These are phyloP conservation scores for Abrostola triplasia DNA, from an alignment of 2,888 invertebrate species.

Conservation along the genomic window DNA sequence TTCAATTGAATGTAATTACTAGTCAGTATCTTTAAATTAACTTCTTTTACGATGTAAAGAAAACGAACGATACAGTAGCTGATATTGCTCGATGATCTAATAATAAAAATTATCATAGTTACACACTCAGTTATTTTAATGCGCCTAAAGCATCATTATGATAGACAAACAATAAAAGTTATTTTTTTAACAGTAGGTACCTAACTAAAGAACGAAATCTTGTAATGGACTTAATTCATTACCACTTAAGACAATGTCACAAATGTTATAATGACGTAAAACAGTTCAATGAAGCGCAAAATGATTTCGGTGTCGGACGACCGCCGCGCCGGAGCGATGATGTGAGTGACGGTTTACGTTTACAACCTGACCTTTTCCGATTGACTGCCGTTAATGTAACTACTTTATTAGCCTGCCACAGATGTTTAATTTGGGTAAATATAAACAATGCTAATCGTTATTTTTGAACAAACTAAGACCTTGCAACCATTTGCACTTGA, in stretches of 20 bases:
- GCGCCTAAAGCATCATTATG: too few relatives aligned
- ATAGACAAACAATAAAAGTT: too few relatives aligned
- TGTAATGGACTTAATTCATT: background rate
- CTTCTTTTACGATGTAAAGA: too few relatives aligned
- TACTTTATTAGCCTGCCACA: slow-evolving; percentile 11
- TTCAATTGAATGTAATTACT: too few relatives aligned
- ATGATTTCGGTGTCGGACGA: slow-evolving; percentile 15
- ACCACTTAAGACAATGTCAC: background rate
- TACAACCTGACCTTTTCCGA: slow-evolving; percentile 32
- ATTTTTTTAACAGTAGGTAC: too few relatives aligned
- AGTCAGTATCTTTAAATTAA: too few relatives aligned
- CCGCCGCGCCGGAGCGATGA: slow-evolving; percentile 28
- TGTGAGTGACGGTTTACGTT: slow-evolving; percentile 24
- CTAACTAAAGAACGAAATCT: too few relatives aligned
- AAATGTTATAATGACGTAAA: slow-evolving; percentile 19
- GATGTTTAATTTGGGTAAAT: background rate
- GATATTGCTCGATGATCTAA: too few relatives aligned
- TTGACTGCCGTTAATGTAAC: slow-evolving; percentile 10
- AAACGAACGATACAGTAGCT: too few relatives aligned
- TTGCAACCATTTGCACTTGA: too few relatives aligned
- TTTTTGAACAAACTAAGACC: background rate
- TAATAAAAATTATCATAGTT: too few relatives aligned
- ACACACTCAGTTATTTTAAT: too few relatives aligned
- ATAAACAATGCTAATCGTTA: background rate
- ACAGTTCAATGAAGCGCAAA: slow-evolving; percentile 22